Base-by-base conservation (phyloP, 2,797 vertebrate genomes). In the Scomberomorus guttatus region DNA sequence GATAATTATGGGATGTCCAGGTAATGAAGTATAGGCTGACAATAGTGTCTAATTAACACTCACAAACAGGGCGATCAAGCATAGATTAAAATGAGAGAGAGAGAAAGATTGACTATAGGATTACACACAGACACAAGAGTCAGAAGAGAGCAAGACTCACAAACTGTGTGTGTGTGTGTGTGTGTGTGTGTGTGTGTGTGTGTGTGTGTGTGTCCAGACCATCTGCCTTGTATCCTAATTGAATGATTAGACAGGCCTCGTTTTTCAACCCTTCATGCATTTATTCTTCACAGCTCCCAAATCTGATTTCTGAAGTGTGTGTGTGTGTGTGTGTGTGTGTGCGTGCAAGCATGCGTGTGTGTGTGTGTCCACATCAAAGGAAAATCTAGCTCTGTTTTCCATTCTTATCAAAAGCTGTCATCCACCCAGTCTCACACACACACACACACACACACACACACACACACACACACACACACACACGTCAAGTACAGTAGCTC, bases 211-310 rank as follows among this genome's bases (percentile, higher is more conserved):
- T 85, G 57, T 83, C 37, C 66, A 69, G 80, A 77, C 91, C 94
- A 94, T 94, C 93, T 94, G 94, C 86, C 80, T 82, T 20, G 79
- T 80, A 70, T 81, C 84, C 81, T 90, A 92, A 93, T 87, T 89
- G 87, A 93, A 93, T 92, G 89, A 93, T 90, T 86, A 84, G 87
- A 89, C 87, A 92, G 91, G 83, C 87, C 88, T 93, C 86, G 71
- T 90, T 92, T 92, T 91, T 93, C 90, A 89, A 90, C 83, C 89
- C 79, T 83, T 92, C 89, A 78, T 92, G 85, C 87, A 86, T 92
- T 90, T 91, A 85, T 89, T 88, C 86, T 88, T 91, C 83, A 84
- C 88, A 89, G 81, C 89, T 87, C 80, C 86, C 81, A 91, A 91
- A 92, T 91, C 90, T 67, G 88, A 90, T 91, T 93, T 91, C 79